Percentiles rank a stretch among this genome's conserved stretches.
Conservation (phyloP, 64 coral and sea anemone species). For the Montipora foliosa region DNA sequence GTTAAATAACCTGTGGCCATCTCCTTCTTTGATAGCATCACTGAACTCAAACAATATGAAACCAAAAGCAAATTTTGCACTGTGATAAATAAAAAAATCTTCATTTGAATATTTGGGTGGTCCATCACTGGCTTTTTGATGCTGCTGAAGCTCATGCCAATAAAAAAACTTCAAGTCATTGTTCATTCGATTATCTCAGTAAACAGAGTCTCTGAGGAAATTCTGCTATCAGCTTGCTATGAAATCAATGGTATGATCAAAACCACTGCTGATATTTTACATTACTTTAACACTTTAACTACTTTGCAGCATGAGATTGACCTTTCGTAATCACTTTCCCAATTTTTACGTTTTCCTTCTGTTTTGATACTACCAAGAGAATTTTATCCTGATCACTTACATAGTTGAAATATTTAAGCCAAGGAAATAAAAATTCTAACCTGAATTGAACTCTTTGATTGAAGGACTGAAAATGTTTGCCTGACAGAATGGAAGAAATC, state of each 20-base stretch:
- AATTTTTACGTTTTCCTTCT: constrained; percentile 12
- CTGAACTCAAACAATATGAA: constrained; percentile 29
- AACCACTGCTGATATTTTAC: not conserved
- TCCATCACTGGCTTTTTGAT: constrained; percentile 1
- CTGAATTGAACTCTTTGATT: constrained; percentile 8
- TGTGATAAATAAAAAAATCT: constrained; percentile 36
- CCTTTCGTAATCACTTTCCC: constrained; percentile 5
- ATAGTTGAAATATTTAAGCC: constrained; percentile 19
- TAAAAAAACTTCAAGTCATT: not conserved
- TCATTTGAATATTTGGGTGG: not conserved
- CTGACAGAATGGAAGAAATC: constrained; percentile 5
- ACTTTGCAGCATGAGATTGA: not conserved
- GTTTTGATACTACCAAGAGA: not conserved
- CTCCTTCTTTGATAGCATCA: constrained; percentile 12
- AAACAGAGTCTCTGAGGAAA: not conserved
- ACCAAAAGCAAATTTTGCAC: constrained; percentile 46
- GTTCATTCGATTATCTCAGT: constrained; percentile 11
- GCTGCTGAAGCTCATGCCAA: constrained; percentile 6
- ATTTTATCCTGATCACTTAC: constrained; percentile 1
- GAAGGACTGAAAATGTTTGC: not conserved
- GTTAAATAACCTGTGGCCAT: constrained; percentile 2
- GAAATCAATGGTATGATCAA: not conserved
- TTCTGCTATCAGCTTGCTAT: constrained; percentile 9
- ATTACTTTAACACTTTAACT: constrained; percentile 3
- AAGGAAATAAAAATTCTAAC: constrained; percentile 12